Conservation (phyloP, 2,797 vertebrate species). For the Menidia menidia region DNA sequence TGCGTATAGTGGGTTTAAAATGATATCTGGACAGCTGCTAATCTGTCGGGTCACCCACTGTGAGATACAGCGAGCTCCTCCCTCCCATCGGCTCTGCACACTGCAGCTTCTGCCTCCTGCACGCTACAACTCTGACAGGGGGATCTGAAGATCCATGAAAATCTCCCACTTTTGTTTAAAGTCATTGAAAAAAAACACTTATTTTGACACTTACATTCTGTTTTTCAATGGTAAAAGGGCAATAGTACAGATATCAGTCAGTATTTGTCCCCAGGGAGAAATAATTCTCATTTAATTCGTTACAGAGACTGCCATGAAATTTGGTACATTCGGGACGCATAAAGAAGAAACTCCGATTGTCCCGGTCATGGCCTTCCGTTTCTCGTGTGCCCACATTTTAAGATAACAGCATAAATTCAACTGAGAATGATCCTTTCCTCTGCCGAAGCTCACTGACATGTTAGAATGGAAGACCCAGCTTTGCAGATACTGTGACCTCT, state of each 20-base stretch:
- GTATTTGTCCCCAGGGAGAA: not conserved
- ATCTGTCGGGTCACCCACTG: constrained; percentile 24
- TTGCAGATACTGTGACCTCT: not conserved
- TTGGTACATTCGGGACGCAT: not conserved
- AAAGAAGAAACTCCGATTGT: not conserved
- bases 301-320: not conserved
- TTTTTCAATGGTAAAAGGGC: not conserved
- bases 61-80: constrained; percentile 18
- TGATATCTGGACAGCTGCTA: constrained; percentile 49
- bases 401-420: too few species aligned
- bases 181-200: not conserved
- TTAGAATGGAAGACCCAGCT: too few species aligned
- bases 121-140: not conserved
- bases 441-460: too few species aligned
- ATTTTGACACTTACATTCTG: not conserved
- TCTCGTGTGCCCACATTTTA: too few species aligned
- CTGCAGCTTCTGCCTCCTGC: constrained; percentile 24
- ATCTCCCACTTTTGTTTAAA: constrained; percentile 1
- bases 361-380: too few species aligned
- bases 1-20: constrained; percentile 14
- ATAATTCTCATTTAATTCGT: not conserved
- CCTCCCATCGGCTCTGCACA: constrained; percentile 20
- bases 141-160: not conserved
- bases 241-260: not conserved
- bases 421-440: too few species aligned